A percentile compares a stretch with the other conserved stretches of the same genome.
Evolutionary conservation across 2,797 vertebrate genomes (phyloP).

Genomic region (Heliangelus exortis): DNA sequence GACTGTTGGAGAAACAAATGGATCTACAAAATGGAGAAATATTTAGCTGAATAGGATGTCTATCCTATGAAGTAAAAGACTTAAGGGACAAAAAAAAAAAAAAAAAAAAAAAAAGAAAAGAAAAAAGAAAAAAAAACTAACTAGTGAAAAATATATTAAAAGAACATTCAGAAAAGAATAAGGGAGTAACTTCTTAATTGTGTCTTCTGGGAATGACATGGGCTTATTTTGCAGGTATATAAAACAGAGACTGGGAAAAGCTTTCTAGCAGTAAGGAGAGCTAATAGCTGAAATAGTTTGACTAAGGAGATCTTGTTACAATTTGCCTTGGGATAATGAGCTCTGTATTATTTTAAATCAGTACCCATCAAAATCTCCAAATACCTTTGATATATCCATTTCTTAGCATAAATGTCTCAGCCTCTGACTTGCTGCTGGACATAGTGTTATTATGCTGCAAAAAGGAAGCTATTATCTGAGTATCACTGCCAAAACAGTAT

Average conservation of each 20-base stretch:
- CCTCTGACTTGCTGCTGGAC: background rate
- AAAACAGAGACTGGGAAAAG: background rate
- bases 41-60: background rate
- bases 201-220: background rate
- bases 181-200: background rate
- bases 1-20: background rate
- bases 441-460: background rate
- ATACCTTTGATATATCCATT: background rate
- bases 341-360: background rate
- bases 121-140: background rate
- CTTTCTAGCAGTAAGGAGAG: background rate
- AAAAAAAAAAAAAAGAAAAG: background rate
- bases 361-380: background rate
- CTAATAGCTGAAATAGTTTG: background rate
- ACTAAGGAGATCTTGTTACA: background rate
- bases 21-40: background rate
- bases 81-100: background rate
- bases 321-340: background rate
- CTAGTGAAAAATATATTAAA: background rate
- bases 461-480: background rate
- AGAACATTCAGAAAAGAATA: background rate
- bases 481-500: background rate
- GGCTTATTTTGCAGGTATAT: background rate
- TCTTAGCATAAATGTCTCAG: background rate
- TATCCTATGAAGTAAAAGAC: background rate